These are phyloP conservation scores for Cerastoderma edule DNA, from an alignment of 2,888 invertebrate species.

Conservation along the genomic window DNA sequence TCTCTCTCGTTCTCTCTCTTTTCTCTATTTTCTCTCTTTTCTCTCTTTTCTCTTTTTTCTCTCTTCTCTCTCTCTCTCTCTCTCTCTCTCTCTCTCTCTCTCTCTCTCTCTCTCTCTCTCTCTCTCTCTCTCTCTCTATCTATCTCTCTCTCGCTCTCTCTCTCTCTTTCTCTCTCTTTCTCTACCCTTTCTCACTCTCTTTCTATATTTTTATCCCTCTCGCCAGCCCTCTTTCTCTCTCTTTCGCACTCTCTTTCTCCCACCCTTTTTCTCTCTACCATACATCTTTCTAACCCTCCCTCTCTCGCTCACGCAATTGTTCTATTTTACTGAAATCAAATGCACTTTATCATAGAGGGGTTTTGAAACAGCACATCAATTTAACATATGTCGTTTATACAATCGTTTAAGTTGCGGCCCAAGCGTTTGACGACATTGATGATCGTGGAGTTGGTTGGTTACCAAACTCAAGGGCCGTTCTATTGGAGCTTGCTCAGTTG, in stretches of 20 bases:
- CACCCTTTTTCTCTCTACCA: neutral
- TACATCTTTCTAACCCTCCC: neutral
- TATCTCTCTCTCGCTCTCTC: neutral
- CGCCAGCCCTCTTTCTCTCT: neutral
- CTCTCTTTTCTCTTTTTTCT: too few relatives aligned
- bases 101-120: slow-evolving; percentile 16
- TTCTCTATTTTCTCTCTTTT: neutral
- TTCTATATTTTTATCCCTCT: neutral
- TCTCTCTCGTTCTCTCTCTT: neutral
- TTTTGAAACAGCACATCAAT: neutral
- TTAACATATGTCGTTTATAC: neutral
- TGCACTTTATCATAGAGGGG: neutral
- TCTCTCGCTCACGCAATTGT: neutral
- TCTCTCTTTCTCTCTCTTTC: neutral
- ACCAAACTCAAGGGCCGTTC: slow-evolving; percentile 24
- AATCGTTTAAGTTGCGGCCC: slow-evolving; percentile 32
- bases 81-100: slow-evolving; percentile 7
- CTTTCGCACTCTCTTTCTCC: neutral
- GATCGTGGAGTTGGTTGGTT: slow-evolving; percentile 24
- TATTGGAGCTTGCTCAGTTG: slow-evolving; percentile 36
- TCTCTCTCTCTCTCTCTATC: neutral
- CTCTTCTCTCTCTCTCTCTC: neutral
- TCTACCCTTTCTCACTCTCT: neutral
- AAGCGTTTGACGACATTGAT: slow-evolving; percentile 46
- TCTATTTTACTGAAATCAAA: neutral